Evolutionary conservation across 2,113 vertebrate species (phyloP).

Genomic region (Pseudorectes ferrugineus): DNA sequence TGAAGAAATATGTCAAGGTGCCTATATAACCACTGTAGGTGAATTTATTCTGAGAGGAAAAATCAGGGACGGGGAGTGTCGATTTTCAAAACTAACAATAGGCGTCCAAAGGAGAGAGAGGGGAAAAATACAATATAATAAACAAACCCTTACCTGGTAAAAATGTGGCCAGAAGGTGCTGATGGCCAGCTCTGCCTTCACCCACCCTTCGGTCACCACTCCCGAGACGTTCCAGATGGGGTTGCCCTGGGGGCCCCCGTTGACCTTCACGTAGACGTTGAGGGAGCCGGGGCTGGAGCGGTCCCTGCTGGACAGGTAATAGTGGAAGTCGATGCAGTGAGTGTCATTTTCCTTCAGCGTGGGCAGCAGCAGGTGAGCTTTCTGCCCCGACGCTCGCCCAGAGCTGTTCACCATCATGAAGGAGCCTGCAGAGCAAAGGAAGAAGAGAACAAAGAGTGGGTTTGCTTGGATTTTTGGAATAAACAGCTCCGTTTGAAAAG

Average conservation of each 20-base stretch:
- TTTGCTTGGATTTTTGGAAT: background rate
- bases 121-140: background rate
- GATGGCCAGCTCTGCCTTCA: conserved; percentile 93
- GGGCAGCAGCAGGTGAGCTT: conserved; percentile 91
- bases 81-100: background rate
- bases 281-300: conserved; percentile 87
- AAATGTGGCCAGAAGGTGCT: conserved; percentile 98
- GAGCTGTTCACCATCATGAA: conserved; percentile 98
- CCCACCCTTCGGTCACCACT: conserved; percentile 91
- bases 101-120: background rate
- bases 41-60: background rate
- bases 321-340: conserved; percentile 96
- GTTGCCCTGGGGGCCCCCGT: conserved; percentile 92
- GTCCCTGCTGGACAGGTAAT: conserved; percentile 89
- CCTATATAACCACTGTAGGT: rapidly evolving
- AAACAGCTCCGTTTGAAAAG: background rate
- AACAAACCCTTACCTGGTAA: conserved; percentile 82
- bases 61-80: rapidly evolving
- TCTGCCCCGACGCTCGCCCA: conserved; percentile 90
- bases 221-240: conserved; percentile 93
- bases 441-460: background rate
- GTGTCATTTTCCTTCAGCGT: conserved; percentile 95
- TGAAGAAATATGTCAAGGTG: no score
- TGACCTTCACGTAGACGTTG: conserved; percentile 95
- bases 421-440: conserved; percentile 74